Evolutionary conservation across 2,888 invertebrate genomes (phyloP).

Genomic region (Cabera pusaria): DNA sequence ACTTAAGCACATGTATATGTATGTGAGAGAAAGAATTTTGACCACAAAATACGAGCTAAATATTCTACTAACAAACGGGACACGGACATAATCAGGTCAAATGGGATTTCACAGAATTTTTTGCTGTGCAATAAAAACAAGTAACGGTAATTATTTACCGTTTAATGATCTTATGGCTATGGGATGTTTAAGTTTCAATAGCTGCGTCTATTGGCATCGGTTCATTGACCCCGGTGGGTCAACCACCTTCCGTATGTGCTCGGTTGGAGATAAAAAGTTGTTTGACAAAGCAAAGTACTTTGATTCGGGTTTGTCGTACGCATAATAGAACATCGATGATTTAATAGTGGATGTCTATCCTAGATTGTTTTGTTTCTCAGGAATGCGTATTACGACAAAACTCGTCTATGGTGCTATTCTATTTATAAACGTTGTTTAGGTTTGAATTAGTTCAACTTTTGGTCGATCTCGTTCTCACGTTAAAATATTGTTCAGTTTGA

Average conservation of each 20-base stretch:
- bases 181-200: slow-evolving; percentile 13
- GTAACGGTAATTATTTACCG: slow-evolving; percentile 11
- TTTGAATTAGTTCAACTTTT: too few species aligned
- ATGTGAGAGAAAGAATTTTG: too few species aligned
- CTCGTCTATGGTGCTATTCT: too few species aligned
- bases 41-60: too few species aligned
- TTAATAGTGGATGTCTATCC: too few species aligned
- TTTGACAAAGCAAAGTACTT: slow-evolving; percentile 23
- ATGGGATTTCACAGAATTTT: neutral
- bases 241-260: slow-evolving; percentile 24
- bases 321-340: slow-evolving; percentile 2
- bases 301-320: slow-evolving; percentile 14
- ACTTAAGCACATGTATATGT: too few species aligned
- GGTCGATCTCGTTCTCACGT: too few species aligned
- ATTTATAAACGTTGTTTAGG: too few species aligned
- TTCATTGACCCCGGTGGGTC: slow-evolving; percentile 36
- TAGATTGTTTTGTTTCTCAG: too few species aligned
- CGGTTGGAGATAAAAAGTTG: slow-evolving; percentile 19
- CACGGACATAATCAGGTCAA: slow-evolving; percentile 1
- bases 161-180: slow-evolving; percentile 10
- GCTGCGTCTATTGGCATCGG: slow-evolving; percentile 24
- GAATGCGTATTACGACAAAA: too few species aligned
- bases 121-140: slow-evolving; percentile 1
- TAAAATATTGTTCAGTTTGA: too few species aligned
- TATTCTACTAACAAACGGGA: slow-evolving; percentile 3